phyloP scores from a whole-genome alignment of 2,797 vertebrate species.

The Chaetodon trifasciatus region DNA sequence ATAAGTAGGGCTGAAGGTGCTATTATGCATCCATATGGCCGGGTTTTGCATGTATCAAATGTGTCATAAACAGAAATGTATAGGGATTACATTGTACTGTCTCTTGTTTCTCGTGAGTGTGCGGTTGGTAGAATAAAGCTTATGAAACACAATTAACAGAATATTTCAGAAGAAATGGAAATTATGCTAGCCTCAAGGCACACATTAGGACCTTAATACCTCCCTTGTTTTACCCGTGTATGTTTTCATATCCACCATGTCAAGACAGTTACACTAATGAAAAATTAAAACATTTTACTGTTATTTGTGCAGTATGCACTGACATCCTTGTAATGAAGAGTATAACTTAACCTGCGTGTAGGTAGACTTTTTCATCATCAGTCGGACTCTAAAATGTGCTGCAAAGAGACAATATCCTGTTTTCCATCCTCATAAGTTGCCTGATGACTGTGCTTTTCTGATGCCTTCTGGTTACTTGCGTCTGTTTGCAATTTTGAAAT shows the following conservation, averaged over 20 bases:
- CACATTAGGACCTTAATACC: constrained; percentile 42
- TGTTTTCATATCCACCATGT: constrained; percentile 53
- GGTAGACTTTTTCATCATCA: background rate
- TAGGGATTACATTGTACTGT: constrained; percentile 7
- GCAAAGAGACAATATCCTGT: background rate
- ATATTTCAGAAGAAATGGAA: constrained; percentile 63
- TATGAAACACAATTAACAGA: constrained; percentile 64
- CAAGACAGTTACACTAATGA: constrained; percentile 64
- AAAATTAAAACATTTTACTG: constrained; percentile 31
- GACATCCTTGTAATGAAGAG: constrained; percentile 36
- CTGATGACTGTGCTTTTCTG: background rate
- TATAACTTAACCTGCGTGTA: background rate
- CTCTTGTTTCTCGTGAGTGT: constrained; percentile 35
- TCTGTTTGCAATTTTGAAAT: background rate
- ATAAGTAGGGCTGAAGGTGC: constrained; percentile 10
- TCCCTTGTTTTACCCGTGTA: constrained; percentile 35
- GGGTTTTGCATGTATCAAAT: constrained; percentile 27
- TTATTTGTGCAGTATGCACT: constrained; percentile 15
- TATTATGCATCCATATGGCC: constrained; percentile 25
- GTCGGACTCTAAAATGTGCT: background rate
- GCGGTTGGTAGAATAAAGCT: constrained; percentile 38
- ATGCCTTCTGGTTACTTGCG: constrained; percentile 12
- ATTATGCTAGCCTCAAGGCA: constrained; percentile 65
- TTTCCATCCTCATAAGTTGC: background rate
- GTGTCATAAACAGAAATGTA: constrained; percentile 12